phyloP scores from a whole-genome alignment of 2,888 invertebrate species.

The Pelosia muscerda region DNA sequence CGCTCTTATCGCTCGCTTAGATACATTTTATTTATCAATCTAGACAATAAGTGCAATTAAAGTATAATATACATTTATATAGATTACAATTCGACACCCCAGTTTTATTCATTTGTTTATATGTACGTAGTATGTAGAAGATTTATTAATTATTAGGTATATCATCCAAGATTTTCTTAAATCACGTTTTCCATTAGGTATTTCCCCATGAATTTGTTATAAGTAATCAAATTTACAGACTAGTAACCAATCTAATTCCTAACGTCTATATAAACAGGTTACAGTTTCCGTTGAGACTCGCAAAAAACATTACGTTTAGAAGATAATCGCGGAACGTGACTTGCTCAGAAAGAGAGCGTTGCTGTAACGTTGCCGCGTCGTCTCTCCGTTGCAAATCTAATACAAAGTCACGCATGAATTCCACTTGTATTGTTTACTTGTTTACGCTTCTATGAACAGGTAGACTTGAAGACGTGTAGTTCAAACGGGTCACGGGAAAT shows the following conservation, averaged over 20 bases:
- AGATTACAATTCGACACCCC: no score
- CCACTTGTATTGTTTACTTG: slow-evolving; percentile 44
- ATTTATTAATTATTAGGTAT: no score
- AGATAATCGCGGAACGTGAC: slow-evolving; percentile 57
- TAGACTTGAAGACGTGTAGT: slow-evolving; percentile 42
- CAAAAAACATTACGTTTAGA: slow-evolving; percentile 40
- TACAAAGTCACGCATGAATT: slow-evolving; percentile 43
- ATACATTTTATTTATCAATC: no score
- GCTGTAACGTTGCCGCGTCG: slow-evolving; percentile 35
- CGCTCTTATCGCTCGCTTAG: no score
- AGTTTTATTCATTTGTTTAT: no score
- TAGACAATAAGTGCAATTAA: no score
- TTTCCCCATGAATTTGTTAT: no score
- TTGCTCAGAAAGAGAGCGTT: slow-evolving; percentile 41
- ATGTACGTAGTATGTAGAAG: not conserved
- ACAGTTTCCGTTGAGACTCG: slow-evolving; percentile 33
- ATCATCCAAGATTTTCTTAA: slow-evolving; percentile 11
- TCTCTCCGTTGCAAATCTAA: slow-evolving; percentile 30
- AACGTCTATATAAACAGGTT: slow-evolving; percentile 36
- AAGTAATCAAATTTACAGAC: slow-evolving; percentile 10
- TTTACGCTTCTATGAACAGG: slow-evolving; percentile 47
- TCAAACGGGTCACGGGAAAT: slow-evolving; percentile 46
- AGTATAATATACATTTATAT: no score
- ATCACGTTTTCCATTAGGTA: no score
- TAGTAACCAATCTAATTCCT: slow-evolving; percentile 15